Evolutionary conservation across 2,797 vertebrate species (phyloP).

Genomic region (Sphenopsis melanotis): DNA sequence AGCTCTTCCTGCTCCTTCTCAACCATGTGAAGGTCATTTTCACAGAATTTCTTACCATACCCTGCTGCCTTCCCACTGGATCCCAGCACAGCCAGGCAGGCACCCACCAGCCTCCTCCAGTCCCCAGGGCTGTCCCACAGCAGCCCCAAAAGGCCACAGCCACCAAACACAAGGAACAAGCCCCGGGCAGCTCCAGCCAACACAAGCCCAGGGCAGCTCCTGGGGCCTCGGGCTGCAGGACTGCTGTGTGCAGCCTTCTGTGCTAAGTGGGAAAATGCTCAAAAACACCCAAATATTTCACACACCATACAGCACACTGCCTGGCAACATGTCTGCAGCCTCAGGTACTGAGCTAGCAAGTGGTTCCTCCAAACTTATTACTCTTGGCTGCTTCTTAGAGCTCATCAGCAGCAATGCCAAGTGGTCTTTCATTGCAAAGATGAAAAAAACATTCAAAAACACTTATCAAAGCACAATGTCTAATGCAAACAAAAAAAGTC

Average conservation of each 20-base stretch:
- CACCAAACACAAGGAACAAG: background rate
- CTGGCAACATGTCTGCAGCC: background rate
- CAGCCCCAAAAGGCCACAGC: rapidly evolving
- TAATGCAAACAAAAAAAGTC: background rate
- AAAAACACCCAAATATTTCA: background rate
- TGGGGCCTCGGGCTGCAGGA: too few relatives aligned
- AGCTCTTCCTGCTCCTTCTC: background rate
- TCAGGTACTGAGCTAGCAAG: background rate
- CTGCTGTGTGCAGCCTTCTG: rapidly evolving
- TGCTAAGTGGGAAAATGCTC: background rate
- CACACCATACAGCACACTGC: background rate
- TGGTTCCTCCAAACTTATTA: background rate
- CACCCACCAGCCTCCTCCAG: background rate
- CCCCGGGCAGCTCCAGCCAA: background rate
- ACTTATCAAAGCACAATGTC: rapidly evolving
- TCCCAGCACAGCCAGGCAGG: background rate
- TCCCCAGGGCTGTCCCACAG: background rate
- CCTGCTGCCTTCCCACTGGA: background rate
- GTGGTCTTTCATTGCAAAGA: background rate
- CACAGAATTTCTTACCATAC: background rate
- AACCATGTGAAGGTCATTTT: rapidly evolving
- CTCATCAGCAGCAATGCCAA: background rate
- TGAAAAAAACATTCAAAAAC: background rate
- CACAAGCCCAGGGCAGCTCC: background rate
- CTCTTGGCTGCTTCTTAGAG: background rate